phyloP scores from a whole-genome alignment of 2,113 vertebrate species.

The Progne subis region DNA sequence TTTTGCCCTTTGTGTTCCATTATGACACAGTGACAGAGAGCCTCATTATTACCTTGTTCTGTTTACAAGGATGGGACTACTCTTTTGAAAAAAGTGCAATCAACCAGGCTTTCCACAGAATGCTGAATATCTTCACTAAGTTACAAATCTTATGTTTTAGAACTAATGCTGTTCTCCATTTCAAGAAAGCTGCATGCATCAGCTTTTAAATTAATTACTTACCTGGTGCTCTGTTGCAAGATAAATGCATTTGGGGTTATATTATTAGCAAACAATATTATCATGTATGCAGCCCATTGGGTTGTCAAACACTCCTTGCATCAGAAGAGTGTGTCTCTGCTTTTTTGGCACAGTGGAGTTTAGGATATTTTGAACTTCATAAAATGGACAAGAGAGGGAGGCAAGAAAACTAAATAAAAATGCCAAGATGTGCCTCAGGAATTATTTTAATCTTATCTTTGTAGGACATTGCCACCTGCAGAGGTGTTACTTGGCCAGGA shows the following conservation, averaged over 20 bases:
- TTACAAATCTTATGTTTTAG: neutral
- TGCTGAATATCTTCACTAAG: neutral
- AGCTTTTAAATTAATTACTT: constrained; percentile 29
- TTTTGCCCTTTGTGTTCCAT: constrained; percentile 63
- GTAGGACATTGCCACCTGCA: constrained; percentile 30
- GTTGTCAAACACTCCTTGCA: neutral
- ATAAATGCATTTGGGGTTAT: neutral
- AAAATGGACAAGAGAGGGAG: neutral
- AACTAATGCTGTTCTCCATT: neutral
- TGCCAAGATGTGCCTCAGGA: constrained; percentile 1
- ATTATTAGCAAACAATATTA: neutral
- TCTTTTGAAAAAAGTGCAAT: constrained; percentile 39
- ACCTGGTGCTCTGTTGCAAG: neutral
- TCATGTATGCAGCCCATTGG: neutral
- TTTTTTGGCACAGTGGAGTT: neutral
- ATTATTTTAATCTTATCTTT: constrained; percentile 33
- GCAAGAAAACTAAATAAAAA: neutral
- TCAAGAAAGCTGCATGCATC: neutral
- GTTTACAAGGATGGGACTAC: constrained; percentile 50
- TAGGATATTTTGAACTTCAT: neutral
- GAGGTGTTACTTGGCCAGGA: constrained; percentile 36
- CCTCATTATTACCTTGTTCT: constrained; percentile 69
- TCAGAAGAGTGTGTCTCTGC: neutral
- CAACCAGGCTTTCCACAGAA: constrained; percentile 3
- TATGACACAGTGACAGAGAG: constrained; percentile 74